Percentiles rank a stretch among this genome's conserved stretches.
Evolutionary conservation across 2,113 vertebrate species (phyloP).

Genomic region (Echinops telfairi): DNA sequence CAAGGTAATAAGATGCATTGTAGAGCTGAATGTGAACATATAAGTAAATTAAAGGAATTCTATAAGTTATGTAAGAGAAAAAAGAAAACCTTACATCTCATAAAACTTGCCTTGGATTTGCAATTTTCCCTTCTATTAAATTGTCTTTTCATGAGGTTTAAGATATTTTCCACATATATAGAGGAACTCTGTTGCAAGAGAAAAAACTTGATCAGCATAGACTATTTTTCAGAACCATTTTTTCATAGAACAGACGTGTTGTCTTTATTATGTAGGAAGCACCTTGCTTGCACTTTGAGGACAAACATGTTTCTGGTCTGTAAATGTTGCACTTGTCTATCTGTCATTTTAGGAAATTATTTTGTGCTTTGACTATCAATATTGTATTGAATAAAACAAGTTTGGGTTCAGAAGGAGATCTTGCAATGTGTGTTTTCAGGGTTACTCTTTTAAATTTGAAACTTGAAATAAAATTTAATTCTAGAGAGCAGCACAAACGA

Average conservation of each 20-base stretch:
- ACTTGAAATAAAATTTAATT: constrained; percentile 40
- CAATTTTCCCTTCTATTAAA: constrained; percentile 31
- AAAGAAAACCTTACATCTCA: background rate
- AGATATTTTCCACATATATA: constrained; percentile 44
- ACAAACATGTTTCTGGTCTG: background rate
- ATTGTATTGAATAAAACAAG: constrained; percentile 41
- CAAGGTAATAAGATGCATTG: constrained; percentile 53
- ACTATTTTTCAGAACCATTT: constrained; percentile 50
- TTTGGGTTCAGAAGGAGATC: background rate
- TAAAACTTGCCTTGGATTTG: constrained; percentile 4
- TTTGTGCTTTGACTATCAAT: constrained; percentile 10
- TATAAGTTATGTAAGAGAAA: constrained; percentile 60
- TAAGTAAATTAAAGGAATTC: constrained; percentile 52
- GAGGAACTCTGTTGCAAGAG: background rate
- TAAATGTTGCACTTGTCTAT: background rate
- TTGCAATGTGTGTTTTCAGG: constrained; percentile 1
- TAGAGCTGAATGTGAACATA: constrained; percentile 11
- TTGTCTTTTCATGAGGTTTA: constrained; percentile 54
- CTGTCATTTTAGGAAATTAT: constrained; percentile 28
- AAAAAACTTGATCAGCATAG: constrained; percentile 57
- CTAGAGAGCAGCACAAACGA: background rate
- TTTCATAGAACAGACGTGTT: constrained; percentile 12
- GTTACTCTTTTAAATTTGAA: constrained; percentile 58
- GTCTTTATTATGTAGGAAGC: background rate
- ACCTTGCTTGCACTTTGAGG: background rate